Evolutionary conservation across 2,797 vertebrate species (phyloP).

Genomic region (Thamnophis elegans): DNA sequence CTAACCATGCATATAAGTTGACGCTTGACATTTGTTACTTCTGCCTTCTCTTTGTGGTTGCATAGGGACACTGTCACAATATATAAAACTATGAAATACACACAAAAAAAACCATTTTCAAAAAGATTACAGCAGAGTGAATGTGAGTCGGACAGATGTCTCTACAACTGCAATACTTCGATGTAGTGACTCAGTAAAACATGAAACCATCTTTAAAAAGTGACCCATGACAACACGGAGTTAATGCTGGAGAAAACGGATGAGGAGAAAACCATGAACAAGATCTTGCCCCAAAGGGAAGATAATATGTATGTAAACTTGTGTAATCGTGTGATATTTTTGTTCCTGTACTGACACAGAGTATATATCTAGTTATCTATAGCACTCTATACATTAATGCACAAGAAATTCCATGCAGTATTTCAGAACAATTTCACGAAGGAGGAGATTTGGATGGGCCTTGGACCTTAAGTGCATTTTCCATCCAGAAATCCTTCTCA

Average conservation of each 20-base stretch:
- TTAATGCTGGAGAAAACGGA: constrained; percentile 70
- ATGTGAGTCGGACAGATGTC: constrained; percentile 85
- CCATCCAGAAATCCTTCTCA: not conserved
- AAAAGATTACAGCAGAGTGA: constrained; percentile 92
- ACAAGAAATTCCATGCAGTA: constrained; percentile 18
- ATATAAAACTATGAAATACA: constrained; percentile 96
- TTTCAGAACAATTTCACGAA: constrained; percentile 6
- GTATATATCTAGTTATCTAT: not conserved
- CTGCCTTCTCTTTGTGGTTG: constrained; percentile 73
- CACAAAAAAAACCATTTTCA: constrained; percentile 84
- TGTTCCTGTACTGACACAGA: not conserved
- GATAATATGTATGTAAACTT: constrained; percentile 12
- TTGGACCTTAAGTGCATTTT: not conserved
- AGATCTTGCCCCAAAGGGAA: constrained; percentile 16
- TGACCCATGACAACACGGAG: constrained; percentile 75
- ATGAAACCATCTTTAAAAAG: constrained; percentile 70
- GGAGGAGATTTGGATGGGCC: constrained; percentile 12
- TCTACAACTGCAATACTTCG: constrained; percentile 93
- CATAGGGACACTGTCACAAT: constrained; percentile 97
- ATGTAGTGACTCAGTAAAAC: constrained; percentile 84
- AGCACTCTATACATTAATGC: not conserved
- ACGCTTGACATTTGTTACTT: constrained; percentile 90
- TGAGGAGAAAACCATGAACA: constrained; percentile 24
- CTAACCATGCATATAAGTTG: constrained; percentile 98
- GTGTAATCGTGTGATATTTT: not conserved